These are phyloP conservation scores for Megalops atlanticus DNA, from an alignment of 2,113 vertebrate species.

Conservation along the genomic window DNA sequence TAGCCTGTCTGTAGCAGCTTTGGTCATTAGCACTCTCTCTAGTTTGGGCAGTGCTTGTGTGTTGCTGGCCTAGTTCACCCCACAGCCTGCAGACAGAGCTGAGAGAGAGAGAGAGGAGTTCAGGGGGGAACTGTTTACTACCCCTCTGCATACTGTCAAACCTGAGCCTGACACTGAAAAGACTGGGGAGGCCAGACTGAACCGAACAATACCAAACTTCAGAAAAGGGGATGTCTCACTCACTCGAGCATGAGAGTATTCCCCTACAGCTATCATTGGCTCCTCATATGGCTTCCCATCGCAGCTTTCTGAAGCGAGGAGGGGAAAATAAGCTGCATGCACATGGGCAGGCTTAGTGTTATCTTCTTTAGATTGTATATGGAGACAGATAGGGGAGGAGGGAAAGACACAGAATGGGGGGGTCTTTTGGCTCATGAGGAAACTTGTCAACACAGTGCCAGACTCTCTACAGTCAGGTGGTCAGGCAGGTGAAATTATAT, in stretches of 20 bases:
- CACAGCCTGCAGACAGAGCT: background rate
- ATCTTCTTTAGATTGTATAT: slow-evolving; percentile 17
- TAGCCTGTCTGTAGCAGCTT: slow-evolving; percentile 6
- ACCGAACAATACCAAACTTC: background rate
- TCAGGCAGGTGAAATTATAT: background rate
- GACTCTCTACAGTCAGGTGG: background rate
- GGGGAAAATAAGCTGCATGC: background rate
- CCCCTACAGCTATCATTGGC: background rate
- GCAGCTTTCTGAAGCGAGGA: background rate
- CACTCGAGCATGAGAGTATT: background rate
- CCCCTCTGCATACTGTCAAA: background rate
- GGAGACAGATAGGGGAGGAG: background rate
- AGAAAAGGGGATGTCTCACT: slow-evolving; percentile 1
- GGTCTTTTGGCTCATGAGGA: background rate
- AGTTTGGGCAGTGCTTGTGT: background rate
- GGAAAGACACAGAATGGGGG: background rate
- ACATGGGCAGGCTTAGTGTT: slow-evolving; percentile 1
- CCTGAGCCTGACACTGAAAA: background rate
- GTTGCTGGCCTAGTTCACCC: background rate
- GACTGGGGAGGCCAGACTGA: background rate
- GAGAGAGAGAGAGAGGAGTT: background rate
- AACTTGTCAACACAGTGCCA: background rate
- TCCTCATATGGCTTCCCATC: slow-evolving; percentile 4
- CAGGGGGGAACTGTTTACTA: background rate
- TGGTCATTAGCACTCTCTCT: background rate